A percentile compares a stretch with the other conserved stretches of the same genome.
phyloP scores from a whole-genome alignment of 2,797 vertebrate genomes.

The Pipistrellus pygmaeus region DNA sequence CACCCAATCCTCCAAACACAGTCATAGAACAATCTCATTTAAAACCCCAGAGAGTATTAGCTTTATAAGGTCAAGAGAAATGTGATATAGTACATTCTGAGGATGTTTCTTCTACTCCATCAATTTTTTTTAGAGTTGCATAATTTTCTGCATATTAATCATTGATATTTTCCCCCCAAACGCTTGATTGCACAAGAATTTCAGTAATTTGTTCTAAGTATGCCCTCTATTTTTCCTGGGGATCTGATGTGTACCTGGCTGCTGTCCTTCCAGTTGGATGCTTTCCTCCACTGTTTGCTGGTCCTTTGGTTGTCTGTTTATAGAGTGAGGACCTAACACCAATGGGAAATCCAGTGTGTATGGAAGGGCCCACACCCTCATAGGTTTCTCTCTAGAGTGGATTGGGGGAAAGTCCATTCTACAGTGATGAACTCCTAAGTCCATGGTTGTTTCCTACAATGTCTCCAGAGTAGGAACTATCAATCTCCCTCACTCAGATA shows the following conservation, averaged over 20 bases:
- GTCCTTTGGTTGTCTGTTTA: neutral
- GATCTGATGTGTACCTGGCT: neutral
- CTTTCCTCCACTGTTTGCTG: slow-evolving; percentile 28
- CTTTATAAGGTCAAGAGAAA: neutral
- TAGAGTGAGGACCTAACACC: neutral
- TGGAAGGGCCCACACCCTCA: accelerated
- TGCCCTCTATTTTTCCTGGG: neutral
- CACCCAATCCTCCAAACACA: neutral
- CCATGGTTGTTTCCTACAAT: neutral
- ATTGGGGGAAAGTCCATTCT: neutral
- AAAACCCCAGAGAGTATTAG: neutral
- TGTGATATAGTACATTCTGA: neutral
- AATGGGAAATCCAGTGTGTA: neutral
- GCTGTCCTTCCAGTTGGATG: neutral
- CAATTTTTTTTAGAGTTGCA: neutral
- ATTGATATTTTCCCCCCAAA: neutral
- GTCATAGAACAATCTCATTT: neutral
- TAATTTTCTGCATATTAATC: neutral
- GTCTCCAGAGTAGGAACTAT: neutral
- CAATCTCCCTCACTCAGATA: neutral
- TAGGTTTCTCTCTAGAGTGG: neutral
- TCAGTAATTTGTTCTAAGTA: neutral
- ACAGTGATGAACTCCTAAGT: neutral
- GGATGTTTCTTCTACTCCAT: neutral
- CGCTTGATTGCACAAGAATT: neutral